A percentile compares a stretch with the other conserved stretches of the same genome.
Conservation (phyloP, 23 tunicate species). For the Botrylloides violaceus region DNA sequence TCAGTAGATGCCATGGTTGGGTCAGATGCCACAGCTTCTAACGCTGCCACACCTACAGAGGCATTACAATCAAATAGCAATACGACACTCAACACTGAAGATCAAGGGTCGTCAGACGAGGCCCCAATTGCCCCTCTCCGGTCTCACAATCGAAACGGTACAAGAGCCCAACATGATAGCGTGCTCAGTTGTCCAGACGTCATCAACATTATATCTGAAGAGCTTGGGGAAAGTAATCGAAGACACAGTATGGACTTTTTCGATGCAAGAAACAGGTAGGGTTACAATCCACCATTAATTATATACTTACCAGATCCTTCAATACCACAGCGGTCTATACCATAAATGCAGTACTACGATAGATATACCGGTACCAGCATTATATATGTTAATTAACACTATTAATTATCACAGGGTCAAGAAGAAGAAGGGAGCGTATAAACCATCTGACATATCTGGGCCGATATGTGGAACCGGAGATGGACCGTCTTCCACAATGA, state of each 20-base stretch:
- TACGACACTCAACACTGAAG: neutral
- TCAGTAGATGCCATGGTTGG: no score
- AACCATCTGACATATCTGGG: constrained; percentile 13
- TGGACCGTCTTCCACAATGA: constrained; percentile 16
- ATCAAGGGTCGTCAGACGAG: neutral
- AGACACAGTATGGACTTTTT: constrained; percentile 16
- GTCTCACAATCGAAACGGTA: neutral
- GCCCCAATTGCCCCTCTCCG: neutral
- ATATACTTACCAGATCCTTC: no score
- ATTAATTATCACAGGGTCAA: no score
- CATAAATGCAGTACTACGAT: no score
- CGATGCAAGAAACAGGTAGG: constrained; percentile 1
- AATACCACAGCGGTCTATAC: no score
- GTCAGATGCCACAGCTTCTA: no score
- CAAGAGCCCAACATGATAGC: neutral
- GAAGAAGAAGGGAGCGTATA: constrained; percentile 5
- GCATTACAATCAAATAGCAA: neutral
- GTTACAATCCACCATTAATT: no score
- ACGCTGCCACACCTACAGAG: no score
- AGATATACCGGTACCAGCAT: no score
- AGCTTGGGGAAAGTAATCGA: neutral
- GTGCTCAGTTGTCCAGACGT: constrained; percentile 22
- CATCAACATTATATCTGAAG: neutral
- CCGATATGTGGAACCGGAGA: constrained; percentile 10
- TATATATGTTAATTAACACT: no score